Evolutionary conservation across 1,140 invertebrate genomes (phyloP).

Genomic region (Halictus rubicundus): DNA sequence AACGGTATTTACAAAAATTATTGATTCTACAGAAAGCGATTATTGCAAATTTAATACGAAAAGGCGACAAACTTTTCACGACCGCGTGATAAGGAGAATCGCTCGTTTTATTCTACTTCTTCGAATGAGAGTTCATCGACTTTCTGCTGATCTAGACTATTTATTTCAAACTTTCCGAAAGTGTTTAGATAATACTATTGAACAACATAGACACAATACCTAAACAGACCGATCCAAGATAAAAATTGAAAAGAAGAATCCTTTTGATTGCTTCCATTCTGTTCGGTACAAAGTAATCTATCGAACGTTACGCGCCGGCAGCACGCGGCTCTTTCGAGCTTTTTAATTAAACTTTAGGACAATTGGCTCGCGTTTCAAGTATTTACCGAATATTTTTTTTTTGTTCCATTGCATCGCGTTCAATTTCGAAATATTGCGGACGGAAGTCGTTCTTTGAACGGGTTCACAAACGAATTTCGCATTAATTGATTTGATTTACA

Average conservation of each 20-base stretch:
- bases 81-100: neutral
- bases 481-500: too few species aligned
- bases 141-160: constrained; percentile 5
- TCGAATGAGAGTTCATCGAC: neutral
- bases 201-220: constrained; percentile 21
- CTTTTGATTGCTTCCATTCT: constrained; percentile 12
- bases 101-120: neutral
- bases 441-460: too few species aligned
- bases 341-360: constrained; percentile 28
- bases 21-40: too few species aligned
- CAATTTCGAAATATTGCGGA: neutral
- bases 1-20: too few species aligned
- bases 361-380: neutral
- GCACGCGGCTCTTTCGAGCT: neutral
- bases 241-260: constrained; percentile 24
- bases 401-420: neutral
- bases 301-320: neutral
- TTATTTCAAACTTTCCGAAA: neutral
- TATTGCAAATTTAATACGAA: too few species aligned
- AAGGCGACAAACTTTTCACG: too few species aligned
- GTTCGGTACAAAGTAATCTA: constrained; percentile 3
- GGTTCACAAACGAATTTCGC: neutral
- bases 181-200: neutral
- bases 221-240: neutral
- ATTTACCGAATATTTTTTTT: constrained; percentile 22